Conservation (phyloP, 2,797 vertebrate genomes). For the Fringilla coelebs region DNA sequence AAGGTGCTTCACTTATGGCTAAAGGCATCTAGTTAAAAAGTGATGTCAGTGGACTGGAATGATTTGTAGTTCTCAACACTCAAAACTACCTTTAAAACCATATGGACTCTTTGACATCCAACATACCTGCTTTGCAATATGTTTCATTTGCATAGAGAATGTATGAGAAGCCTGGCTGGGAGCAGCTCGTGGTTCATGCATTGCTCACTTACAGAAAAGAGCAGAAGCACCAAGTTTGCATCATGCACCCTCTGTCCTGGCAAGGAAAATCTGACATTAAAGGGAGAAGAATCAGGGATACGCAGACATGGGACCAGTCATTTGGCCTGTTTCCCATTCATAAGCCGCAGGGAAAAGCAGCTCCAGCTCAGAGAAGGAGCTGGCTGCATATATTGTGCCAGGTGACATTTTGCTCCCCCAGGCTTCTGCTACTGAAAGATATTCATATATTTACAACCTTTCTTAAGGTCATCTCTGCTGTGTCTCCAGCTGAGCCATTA, state of each 20-base stretch:
- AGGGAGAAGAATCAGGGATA: neutral
- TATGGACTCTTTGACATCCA: neutral
- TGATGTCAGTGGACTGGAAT: neutral
- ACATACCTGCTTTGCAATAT: neutral
- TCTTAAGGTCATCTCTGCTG: slow-evolving; percentile 60
- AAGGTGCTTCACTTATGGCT: neutral
- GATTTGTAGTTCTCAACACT: neutral
- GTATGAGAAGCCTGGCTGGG: neutral
- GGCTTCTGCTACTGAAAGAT: neutral
- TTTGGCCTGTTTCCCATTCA: neutral
- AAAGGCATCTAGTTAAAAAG: neutral
- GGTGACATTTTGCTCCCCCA: slow-evolving; percentile 28
- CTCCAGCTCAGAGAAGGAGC: neutral
- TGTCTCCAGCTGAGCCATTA: slow-evolving; percentile 49
- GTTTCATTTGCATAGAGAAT: slow-evolving; percentile 16
- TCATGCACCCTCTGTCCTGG: neutral
- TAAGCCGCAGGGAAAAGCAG: neutral
- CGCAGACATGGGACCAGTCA: neutral
- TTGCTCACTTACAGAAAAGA: slow-evolving; percentile 7
- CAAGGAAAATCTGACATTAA: neutral
- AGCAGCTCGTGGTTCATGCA: neutral
- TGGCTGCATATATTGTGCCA: neutral
- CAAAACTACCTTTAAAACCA: neutral
- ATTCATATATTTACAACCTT: slow-evolving; percentile 37
- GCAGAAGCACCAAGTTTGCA: neutral